Evolutionary conservation across 2,113 vertebrate genomes (phyloP).

Genomic region (Irena cyanogastra): DNA sequence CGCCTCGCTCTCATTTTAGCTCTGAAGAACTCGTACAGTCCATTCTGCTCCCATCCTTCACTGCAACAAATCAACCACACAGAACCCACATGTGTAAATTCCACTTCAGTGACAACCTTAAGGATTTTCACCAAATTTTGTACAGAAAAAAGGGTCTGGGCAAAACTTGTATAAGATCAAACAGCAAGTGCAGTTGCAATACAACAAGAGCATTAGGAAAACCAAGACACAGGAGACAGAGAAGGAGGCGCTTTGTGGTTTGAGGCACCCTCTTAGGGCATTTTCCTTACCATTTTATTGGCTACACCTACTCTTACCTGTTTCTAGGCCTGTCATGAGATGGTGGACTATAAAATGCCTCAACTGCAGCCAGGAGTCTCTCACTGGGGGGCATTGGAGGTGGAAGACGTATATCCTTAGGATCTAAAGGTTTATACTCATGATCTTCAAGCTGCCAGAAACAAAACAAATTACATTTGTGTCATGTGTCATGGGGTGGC

Average conservation of each 20-base stretch:
- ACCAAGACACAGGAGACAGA: not conserved
- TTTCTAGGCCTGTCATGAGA: slow-evolving; percentile 96
- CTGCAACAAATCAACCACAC: slow-evolving; percentile 66
- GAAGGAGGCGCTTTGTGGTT: not conserved
- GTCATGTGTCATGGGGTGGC: not conserved
- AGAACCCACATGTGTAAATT: not conserved
- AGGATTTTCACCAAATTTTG: not conserved
- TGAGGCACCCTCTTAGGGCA: not conserved
- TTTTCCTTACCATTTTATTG: not conserved
- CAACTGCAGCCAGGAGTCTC: slow-evolving; percentile 90
- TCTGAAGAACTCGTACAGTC: slow-evolving; percentile 95
- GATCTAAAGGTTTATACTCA: slow-evolving; percentile 95
- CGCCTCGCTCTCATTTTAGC: slow-evolving; percentile 95
- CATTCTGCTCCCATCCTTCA: slow-evolving; percentile 98
- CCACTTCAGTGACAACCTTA: rapidly evolving
- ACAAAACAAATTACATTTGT: not conserved
- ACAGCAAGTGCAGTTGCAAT: not conserved
- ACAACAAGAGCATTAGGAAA: not conserved
- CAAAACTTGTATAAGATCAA: not conserved
- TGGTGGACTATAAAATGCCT: slow-evolving; percentile 97
- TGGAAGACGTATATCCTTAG: slow-evolving; percentile 95
- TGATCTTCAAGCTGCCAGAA: slow-evolving; percentile 88
- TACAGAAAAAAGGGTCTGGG: not conserved
- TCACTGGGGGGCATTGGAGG: slow-evolving; percentile 98
- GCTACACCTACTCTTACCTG: slow-evolving; percentile 77